These are phyloP conservation scores for Stomorhina lunata DNA, from an alignment of 2,888 invertebrate species.

Conservation along the genomic window DNA sequence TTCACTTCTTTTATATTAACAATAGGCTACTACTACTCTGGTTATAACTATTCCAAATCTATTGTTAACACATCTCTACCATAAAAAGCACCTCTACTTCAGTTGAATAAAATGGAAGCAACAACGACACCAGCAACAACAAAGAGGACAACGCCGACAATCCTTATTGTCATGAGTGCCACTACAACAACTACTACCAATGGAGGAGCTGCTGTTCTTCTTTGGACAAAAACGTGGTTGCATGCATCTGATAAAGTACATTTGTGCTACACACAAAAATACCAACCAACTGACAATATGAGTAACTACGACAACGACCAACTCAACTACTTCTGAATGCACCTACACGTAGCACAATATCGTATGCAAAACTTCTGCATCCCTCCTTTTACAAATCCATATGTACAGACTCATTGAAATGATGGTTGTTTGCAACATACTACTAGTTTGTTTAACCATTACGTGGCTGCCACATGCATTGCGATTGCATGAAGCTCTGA, in stretches of 20 bases:
- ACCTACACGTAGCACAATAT: slow-evolving; percentile 54
- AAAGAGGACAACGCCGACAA: slow-evolving; percentile 55
- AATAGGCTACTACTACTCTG: slow-evolving; percentile 12
- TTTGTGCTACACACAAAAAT: slow-evolving; percentile 44
- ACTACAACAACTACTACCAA: neutral
- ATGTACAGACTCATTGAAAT: neutral
- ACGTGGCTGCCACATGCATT: slow-evolving; percentile 52
- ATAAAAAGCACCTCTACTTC: slow-evolving; percentile 40
- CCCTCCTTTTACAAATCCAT: neutral
- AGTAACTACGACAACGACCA: slow-evolving; percentile 22
- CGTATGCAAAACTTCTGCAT: slow-evolving; percentile 9
- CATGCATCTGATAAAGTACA: slow-evolving; percentile 65
- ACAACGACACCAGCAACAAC: neutral
- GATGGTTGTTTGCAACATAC: slow-evolving; percentile 1
- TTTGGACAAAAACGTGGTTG: slow-evolving; percentile 64
- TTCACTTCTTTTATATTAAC: neutral
- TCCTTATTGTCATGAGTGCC: slow-evolving; percentile 36
- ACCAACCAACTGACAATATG: slow-evolving; percentile 32
- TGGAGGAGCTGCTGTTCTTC: slow-evolving; percentile 29
- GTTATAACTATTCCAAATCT: slow-evolving; percentile 52
- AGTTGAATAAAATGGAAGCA: slow-evolving; percentile 30
- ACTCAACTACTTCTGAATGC: slow-evolving; percentile 39
- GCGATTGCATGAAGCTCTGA: slow-evolving; percentile 45
- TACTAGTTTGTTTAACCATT: slow-evolving; percentile 49
- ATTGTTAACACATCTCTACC: slow-evolving; percentile 55